Evolutionary conservation across 2,113 vertebrate species (phyloP).

Genomic region (Abramis brama): DNA sequence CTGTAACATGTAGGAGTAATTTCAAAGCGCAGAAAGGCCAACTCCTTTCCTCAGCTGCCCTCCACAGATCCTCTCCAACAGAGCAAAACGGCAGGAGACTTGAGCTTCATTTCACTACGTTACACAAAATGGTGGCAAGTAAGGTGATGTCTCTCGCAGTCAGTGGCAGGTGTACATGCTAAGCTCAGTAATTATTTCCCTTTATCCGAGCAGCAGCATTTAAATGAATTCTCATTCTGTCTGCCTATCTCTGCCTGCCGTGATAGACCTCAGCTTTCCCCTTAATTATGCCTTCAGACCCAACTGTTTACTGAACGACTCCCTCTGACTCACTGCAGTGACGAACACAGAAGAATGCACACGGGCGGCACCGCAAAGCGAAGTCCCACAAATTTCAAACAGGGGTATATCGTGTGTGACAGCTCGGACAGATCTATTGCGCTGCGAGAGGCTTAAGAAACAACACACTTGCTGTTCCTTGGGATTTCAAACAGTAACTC

Average conservation of each 20-base stretch:
- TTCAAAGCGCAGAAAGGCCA: conserved; percentile 26
- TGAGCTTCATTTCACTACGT: neutral
- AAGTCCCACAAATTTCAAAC: conserved; percentile 11
- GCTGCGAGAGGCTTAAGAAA: neutral
- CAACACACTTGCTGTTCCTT: neutral
- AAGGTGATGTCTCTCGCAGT: conserved; percentile 33
- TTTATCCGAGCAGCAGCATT: conserved; percentile 53
- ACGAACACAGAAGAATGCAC: conserved; percentile 6
- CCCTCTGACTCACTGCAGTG: conserved; percentile 39
- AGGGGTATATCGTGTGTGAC: neutral
- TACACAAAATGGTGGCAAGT: conserved; percentile 39
- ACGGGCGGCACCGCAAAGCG: neutral
- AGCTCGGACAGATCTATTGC: conserved; percentile 9
- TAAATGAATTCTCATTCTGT: conserved; percentile 56
- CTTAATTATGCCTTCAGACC: conserved; percentile 58
- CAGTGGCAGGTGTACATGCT: conserved; percentile 49
- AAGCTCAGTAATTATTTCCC: conserved; percentile 57
- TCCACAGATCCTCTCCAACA: neutral
- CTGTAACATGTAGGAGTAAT: neutral
- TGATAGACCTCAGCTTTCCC: conserved; percentile 49
- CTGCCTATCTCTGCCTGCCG: conserved; percentile 50
- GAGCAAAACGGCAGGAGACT: no score
- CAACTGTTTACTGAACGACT: conserved; percentile 51
- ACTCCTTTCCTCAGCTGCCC: conserved; percentile 9
- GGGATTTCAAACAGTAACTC: neutral